A percentile compares a stretch with the other conserved stretches of the same genome.
These are phyloP conservation scores for Holothuria scabra DNA, from an alignment of 53 echinoderm and acorn worm species.

Conservation along the genomic window DNA sequence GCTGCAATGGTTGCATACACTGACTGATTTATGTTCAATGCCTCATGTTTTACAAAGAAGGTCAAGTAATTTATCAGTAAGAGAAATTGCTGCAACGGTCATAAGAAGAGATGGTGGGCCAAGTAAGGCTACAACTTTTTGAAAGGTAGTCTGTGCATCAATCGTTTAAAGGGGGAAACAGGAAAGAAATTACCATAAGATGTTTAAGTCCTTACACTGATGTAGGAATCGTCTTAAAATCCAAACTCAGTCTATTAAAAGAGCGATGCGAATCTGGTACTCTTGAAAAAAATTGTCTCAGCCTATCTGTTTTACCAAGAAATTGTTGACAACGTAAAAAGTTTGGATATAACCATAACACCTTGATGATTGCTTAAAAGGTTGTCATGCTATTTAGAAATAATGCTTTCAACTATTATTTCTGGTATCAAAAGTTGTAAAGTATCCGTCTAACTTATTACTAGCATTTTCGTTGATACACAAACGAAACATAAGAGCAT, in stretches of 20 bases:
- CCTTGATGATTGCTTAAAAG: too few relatives aligned
- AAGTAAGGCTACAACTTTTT: conserved; percentile 26
- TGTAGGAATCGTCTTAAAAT: conserved; percentile 32
- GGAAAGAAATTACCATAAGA: too few relatives aligned
- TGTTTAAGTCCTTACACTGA: conserved; percentile 27
- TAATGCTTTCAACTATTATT: too few relatives aligned
- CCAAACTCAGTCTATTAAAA: conserved; percentile 20
- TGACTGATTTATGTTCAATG: conserved; percentile 53
- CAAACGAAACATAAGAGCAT: too few relatives aligned
- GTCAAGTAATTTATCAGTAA: conserved; percentile 39
- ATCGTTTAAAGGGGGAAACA: background rate
- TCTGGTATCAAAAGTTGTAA: too few relatives aligned
- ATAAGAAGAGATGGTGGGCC: conserved; percentile 54
- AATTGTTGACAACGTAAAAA: conserved; percentile 9
- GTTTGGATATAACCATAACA: too few relatives aligned
- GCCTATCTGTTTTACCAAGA: background rate
- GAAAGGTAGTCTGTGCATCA: background rate
- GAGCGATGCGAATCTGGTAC: conserved; percentile 25
- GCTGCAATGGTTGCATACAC: background rate
- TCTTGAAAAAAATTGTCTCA: conserved; percentile 6
- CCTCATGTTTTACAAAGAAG: conserved; percentile 46
- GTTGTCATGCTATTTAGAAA: too few relatives aligned
- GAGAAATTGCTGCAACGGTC: conserved; percentile 37
- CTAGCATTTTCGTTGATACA: too few relatives aligned
- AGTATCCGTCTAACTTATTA: too few relatives aligned